phyloP scores from a whole-genome alignment of 2,797 vertebrate genomes.

The Hephaestus fuliginosus region DNA sequence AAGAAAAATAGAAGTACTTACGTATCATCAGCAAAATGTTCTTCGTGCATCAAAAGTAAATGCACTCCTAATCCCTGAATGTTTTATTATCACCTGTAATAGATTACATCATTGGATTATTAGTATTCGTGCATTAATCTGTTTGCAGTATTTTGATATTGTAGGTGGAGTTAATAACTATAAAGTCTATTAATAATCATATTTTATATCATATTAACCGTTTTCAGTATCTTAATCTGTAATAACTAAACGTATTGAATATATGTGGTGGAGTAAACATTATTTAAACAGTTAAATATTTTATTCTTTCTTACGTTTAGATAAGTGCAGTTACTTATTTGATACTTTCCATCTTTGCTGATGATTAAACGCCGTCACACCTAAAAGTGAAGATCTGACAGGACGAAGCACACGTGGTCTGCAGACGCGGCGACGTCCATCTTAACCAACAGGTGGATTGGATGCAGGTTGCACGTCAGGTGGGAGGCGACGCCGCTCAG shows the following conservation, averaged over 20 bases:
- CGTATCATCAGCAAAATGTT: too few species aligned
- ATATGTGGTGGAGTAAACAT: neutral
- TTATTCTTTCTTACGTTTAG: neutral
- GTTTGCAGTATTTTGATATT: neutral
- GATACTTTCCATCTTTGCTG: neutral
- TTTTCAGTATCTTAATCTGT: neutral
- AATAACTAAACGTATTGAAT: neutral
- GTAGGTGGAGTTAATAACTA: neutral
- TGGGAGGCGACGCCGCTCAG: too few species aligned
- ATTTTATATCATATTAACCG: neutral
- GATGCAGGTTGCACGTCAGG: neutral
- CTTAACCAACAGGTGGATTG: slow-evolving; percentile 19
- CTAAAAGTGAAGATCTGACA: neutral
- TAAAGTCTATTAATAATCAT: neutral
- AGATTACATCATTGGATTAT: too few species aligned
- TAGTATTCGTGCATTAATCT: neutral
- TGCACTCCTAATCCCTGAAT: neutral
- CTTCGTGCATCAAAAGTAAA: neutral
- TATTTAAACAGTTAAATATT: neutral
- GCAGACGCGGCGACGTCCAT: neutral
- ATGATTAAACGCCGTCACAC: neutral
- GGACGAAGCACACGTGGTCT: neutral
- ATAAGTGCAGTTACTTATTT: too few species aligned
- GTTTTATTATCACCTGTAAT: neutral
- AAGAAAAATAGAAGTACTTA: too few species aligned